phyloP scores from a whole-genome alignment of 2,113 vertebrate genomes.

The Gambusia holbrooki region DNA sequence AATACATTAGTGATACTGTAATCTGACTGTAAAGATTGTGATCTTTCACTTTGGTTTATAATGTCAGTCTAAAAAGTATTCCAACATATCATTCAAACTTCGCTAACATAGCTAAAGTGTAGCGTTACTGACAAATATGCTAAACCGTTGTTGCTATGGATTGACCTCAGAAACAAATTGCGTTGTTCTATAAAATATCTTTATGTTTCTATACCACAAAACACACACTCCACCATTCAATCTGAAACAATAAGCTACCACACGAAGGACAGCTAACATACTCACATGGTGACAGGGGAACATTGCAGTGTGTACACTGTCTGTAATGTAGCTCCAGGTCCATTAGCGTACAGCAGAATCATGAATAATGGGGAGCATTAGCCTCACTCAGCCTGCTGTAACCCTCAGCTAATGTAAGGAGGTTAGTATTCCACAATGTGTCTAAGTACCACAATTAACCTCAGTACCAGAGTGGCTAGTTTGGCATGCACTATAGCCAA shows the following conservation, averaged over 20 bases:
- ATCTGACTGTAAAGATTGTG: too few species aligned
- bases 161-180: neutral
- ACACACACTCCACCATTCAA: neutral
- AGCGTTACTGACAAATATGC: neutral
- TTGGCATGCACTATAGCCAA: neutral
- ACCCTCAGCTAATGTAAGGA: conserved; percentile 44
- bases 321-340: conserved; percentile 22
- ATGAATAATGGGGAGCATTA: conserved; percentile 56
- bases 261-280: conserved; percentile 4
- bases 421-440: conserved; percentile 55
- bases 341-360: conserved; percentile 49
- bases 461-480: conserved; percentile 5
- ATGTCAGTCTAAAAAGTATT: too few species aligned
- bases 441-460: conserved; percentile 64
- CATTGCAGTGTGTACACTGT: conserved; percentile 10
- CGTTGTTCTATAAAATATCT: too few species aligned
- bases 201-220: neutral
- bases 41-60: too few species aligned
- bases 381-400: conserved; percentile 48
- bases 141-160: neutral
- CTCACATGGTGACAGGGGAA: conserved; percentile 6
- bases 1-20: too few species aligned
- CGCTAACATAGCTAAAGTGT: too few species aligned
- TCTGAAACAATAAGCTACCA: neutral
- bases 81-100: too few species aligned